phyloP scores from a whole-genome alignment of 2,113 vertebrate species.

The Peromyscus maniculatus region DNA sequence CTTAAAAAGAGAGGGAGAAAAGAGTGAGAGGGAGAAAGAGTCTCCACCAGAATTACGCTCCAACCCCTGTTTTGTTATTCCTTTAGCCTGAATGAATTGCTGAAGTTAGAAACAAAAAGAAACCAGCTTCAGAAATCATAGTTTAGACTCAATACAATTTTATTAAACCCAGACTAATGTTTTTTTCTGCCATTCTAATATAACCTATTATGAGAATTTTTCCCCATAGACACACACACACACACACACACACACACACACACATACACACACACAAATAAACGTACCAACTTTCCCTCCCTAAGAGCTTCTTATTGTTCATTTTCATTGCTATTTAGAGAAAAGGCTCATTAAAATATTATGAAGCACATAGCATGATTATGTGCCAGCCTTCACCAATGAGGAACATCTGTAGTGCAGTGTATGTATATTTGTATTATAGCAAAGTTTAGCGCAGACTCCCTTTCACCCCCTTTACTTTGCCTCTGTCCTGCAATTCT shows the following conservation, averaged over 20 bases:
- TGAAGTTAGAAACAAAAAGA: conserved; percentile 26
- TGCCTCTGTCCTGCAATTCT: conserved; percentile 79
- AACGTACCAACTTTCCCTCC: conserved; percentile 61
- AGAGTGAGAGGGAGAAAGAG: background rate
- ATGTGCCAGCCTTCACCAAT: conserved; percentile 80
- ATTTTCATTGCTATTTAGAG: conserved; percentile 84
- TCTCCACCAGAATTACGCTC: background rate
- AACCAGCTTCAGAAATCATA: conserved; percentile 65
- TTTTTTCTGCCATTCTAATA: conserved; percentile 64
- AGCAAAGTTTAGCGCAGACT: conserved; percentile 78
- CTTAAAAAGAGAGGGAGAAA: background rate
- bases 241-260: conserved; percentile 9
- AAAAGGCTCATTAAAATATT: conserved; percentile 87
- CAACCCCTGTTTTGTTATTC: conserved; percentile 28
- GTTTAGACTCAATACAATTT: conserved; percentile 69
- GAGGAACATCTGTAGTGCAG: conserved; percentile 85
- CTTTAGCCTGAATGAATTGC: conserved; percentile 67
- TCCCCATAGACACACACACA: conserved; percentile 38
- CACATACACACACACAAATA: background rate
- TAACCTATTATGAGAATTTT: conserved; percentile 63
- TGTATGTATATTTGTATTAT: conserved; percentile 80
- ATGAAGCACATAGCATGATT: conserved; percentile 83
- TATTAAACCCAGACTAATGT: conserved; percentile 65
- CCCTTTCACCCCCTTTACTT: conserved; percentile 64
- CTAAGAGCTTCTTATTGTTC: conserved; percentile 81